Evolutionary conservation across 37 sponge, comb jelly and placozoan species (phyloP), one percentile per base, ranked within the genome.

Genomic region (Spongilla lacustris): DNA sequence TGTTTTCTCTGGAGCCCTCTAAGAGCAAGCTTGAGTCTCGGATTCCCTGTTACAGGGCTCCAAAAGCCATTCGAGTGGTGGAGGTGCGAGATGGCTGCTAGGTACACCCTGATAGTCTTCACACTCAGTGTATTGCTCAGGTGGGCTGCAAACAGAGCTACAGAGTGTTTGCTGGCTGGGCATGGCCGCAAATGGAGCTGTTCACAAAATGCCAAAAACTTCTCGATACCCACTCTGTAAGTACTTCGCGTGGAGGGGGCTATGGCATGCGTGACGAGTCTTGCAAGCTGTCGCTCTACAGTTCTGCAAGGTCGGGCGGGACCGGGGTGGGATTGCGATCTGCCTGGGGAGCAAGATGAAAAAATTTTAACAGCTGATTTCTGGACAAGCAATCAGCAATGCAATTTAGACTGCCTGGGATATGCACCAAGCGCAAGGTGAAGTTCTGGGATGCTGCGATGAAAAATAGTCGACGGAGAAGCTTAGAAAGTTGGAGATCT

Each of bases 301-400:
- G 58, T 58, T 58, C 58, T 58, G 58, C 58, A 58, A 13, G 92
- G 97, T 34, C 95, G 95, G 46, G 94, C 82, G 28, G 97, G 97
- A 68, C 94, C 94, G 24, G 95, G 86, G 71, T 91, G 94, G 24
- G 87, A 50, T 37, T 96, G 89, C 35, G 69, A 50, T 78, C 79
- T 79, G 79, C 67, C 72, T 24, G 35, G 11, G 34, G 24, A 22
- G 67, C 25, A 80, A 80, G 21, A 66, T 29, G 48, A 67, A 73
- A 66, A 38, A 86, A 86, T 27, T 36, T 31, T 19, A 25, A 27
- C 12, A 80, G 25, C 36, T 88, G 77, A 27, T 75, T 26, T 25
- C 89, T 26, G 24, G 89, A 88, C 33, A 87, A 68, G 28, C 82
- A 76, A 48, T 88, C 89, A 48, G 89, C 89, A 27, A 88, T 41